These are phyloP conservation scores for Riparia riparia DNA, from an alignment of 2,113 vertebrate species.

Conservation along the genomic window DNA sequence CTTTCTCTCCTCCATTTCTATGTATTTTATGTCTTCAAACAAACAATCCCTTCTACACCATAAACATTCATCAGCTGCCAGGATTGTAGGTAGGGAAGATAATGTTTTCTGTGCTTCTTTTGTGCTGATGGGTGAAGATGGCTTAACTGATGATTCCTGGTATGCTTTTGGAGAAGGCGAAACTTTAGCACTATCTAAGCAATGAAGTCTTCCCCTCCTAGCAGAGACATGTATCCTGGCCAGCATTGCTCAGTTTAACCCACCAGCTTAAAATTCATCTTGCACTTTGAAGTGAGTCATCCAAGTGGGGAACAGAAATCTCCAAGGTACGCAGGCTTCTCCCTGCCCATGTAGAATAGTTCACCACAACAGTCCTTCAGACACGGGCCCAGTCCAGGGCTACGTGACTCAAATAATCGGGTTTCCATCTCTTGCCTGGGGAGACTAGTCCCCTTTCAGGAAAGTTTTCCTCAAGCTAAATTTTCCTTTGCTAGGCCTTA, in stretches of 20 bases:
- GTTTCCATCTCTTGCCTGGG: conserved; percentile 52
- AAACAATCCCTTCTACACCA: background rate
- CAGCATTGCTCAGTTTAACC: conserved; percentile 2
- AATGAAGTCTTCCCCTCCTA: background rate
- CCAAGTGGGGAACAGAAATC: conserved; percentile 28
- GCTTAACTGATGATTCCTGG: conserved; percentile 4
- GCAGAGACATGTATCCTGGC: conserved; percentile 1
- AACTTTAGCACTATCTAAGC: conserved; percentile 28
- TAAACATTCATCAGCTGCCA: background rate
- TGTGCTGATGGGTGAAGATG: background rate
- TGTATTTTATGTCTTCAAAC: background rate
- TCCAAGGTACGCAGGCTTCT: conserved; percentile 26
- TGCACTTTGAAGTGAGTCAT: conserved; percentile 64
- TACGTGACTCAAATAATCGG: conserved; percentile 61
- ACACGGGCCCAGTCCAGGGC: background rate
- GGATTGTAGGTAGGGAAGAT: background rate
- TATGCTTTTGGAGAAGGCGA: conserved; percentile 15
- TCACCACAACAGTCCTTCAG: background rate
- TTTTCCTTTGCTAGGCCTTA: conserved; percentile 12
- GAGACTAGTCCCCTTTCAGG: conserved; percentile 18
- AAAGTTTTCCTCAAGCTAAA: conserved; percentile 50
- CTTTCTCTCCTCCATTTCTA: background rate
- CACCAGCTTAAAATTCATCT: conserved; percentile 50
- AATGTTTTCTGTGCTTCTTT: background rate
- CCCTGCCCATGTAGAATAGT: conserved; percentile 22